Conservation (phyloP, 2,113 vertebrate genomes). For the Epinephelus cyanopodus region DNA sequence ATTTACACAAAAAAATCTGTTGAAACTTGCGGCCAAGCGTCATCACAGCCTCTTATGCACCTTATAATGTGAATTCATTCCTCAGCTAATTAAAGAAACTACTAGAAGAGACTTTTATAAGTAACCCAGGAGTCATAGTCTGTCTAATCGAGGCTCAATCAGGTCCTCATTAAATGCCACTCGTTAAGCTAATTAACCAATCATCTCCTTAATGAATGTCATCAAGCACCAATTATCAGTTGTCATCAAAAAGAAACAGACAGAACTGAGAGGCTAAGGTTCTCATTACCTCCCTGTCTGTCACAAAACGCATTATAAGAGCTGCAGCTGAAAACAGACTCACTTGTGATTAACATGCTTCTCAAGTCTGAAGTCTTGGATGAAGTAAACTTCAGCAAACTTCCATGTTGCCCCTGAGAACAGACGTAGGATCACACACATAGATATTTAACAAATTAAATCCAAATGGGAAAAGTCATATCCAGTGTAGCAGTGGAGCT, state of each 20-base stretch:
- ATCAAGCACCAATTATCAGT: slow-evolving; percentile 41
- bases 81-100: neutral
- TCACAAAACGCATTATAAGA: neutral
- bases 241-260: slow-evolving; percentile 20
- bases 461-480: slow-evolving; percentile 38
- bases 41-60: neutral
- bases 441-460: neutral
- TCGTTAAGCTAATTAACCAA: slow-evolving; percentile 50
- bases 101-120: slow-evolving; percentile 4
- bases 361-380: slow-evolving; percentile 14
- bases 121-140: neutral
- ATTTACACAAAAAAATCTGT: neutral
- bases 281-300: slow-evolving; percentile 20
- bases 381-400: slow-evolving; percentile 45
- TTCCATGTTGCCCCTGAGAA: slow-evolving; percentile 18
- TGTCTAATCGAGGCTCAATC: slow-evolving; percentile 32
- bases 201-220: slow-evolving; percentile 44
- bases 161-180: slow-evolving; percentile 35
- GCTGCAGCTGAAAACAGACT: slow-evolving; percentile 60
- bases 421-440: neutral
- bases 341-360: slow-evolving; percentile 84
- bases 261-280: neutral
- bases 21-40: neutral
- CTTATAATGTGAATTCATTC: neutral
- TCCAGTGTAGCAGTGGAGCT: slow-evolving; percentile 17